Evolutionary conservation across 2,113 vertebrate genomes (phyloP).

Genomic region (Empidonax alnorum): DNA sequence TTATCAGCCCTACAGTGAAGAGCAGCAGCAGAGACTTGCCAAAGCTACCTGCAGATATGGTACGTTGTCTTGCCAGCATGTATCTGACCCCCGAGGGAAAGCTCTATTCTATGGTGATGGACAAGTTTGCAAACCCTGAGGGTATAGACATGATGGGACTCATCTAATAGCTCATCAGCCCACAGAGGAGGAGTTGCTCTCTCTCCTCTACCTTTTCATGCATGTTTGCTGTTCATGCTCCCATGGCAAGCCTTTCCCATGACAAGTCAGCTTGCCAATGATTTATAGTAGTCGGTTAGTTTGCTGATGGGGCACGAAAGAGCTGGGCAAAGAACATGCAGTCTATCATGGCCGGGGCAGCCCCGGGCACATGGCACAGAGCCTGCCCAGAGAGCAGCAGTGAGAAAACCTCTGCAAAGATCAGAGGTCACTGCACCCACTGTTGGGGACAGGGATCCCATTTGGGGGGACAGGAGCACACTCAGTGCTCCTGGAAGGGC

Average conservation of each 20-base stretch:
- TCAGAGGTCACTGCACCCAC: neutral
- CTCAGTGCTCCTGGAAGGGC: neutral
- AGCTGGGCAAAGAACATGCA: neutral
- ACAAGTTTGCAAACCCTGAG: neutral
- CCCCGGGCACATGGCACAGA: rapidly evolving
- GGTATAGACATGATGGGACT: neutral
- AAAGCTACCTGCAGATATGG: neutral
- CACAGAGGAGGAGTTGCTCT: neutral
- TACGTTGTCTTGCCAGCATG: neutral
- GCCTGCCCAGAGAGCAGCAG: rapidly evolving
- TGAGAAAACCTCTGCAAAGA: neutral
- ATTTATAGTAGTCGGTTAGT: neutral
- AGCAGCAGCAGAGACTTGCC: neutral
- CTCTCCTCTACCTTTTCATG: neutral
- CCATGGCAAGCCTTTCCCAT: neutral
- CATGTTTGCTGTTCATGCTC: neutral
- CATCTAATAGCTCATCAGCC: neutral
- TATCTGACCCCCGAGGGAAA: neutral
- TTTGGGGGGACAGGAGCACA: neutral
- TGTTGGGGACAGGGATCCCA: rapidly evolving
- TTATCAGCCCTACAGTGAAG: neutral
- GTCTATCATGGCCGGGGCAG: neutral
- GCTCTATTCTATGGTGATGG: too few relatives aligned
- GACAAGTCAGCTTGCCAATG: neutral
- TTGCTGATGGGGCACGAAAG: neutral